Evolutionary conservation across 2,797 vertebrate species (phyloP).

Genomic region (Trachurus trachurus): DNA sequence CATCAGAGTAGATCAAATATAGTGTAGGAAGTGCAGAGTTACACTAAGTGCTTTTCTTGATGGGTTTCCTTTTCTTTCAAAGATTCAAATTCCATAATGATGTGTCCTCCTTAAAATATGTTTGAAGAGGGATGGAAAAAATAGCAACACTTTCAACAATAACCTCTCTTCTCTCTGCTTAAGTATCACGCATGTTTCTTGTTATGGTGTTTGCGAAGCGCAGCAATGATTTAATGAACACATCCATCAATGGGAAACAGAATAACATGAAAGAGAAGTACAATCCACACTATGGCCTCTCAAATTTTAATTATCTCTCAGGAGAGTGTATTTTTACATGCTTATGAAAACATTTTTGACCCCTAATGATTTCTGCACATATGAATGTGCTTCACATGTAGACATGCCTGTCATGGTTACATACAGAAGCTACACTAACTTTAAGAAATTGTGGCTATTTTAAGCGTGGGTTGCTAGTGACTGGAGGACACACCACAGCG

Average conservation of each 20-base stretch:
- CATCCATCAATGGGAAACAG: constrained; percentile 69
- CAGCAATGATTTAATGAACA: constrained; percentile 78
- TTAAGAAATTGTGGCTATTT: constrained; percentile 60
- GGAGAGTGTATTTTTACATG: constrained; percentile 69
- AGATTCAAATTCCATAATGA: constrained; percentile 6
- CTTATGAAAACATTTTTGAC: constrained; percentile 75
- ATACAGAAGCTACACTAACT: constrained; percentile 33
- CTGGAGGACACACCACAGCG: constrained; percentile 48
- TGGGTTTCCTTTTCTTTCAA: constrained; percentile 36
- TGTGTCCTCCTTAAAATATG: constrained; percentile 33
- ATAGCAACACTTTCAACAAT: constrained; percentile 46
- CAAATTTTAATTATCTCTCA: constrained; percentile 83
- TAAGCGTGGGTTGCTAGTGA: constrained; percentile 42
- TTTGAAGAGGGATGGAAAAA: constrained; percentile 36
- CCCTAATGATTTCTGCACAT: constrained; percentile 56
- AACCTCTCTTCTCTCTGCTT: constrained; percentile 19
- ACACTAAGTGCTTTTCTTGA: neutral
- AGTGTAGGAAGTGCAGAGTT: neutral
- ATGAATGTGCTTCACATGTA: constrained; percentile 54
- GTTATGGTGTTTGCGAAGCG: constrained; percentile 64
- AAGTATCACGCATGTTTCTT: constrained; percentile 21
- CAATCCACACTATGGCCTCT: constrained; percentile 66
- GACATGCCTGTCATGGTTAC: constrained; percentile 52
- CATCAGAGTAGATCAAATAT: neutral
- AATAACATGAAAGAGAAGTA: constrained; percentile 66